Conservation (phyloP, 2,888 invertebrate genomes). For the Lasioglossum figueresi region DNA sequence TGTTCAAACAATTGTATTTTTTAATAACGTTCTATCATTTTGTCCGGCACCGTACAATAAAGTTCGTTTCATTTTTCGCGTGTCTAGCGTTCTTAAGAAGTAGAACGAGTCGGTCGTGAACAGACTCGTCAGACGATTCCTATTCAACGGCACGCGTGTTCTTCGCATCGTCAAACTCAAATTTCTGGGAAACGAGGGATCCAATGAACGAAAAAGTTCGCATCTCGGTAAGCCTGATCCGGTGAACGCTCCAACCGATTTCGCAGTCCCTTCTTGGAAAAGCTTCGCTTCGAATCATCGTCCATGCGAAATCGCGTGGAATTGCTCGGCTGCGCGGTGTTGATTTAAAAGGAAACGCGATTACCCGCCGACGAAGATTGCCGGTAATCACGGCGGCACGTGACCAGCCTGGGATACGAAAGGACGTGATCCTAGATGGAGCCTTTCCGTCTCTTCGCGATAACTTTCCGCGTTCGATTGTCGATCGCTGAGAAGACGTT, state of each 20-base stretch:
- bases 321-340: slow-evolving; percentile 28
- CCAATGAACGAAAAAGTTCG: neutral
- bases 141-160: no score
- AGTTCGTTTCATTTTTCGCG: no score
- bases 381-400: slow-evolving; percentile 43
- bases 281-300: neutral
- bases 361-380: slow-evolving; percentile 42
- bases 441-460: neutral
- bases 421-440: neutral
- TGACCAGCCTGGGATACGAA: slow-evolving; percentile 25
- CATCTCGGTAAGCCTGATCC: neutral
- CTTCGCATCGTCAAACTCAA: no score
- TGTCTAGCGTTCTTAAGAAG: no score
- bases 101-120: no score
- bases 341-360: slow-evolving; percentile 43
- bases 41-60: no score
- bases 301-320: neutral
- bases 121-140: no score
- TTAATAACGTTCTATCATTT: no score
- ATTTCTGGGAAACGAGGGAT: no score
- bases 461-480: neutral
- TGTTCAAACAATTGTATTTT: no score
- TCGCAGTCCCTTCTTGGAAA: neutral
- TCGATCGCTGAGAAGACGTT: neutral
- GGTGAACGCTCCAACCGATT: neutral